Base-by-base conservation (phyloP, 2,888 invertebrate genomes). In the Drosophila colorata region DNA sequence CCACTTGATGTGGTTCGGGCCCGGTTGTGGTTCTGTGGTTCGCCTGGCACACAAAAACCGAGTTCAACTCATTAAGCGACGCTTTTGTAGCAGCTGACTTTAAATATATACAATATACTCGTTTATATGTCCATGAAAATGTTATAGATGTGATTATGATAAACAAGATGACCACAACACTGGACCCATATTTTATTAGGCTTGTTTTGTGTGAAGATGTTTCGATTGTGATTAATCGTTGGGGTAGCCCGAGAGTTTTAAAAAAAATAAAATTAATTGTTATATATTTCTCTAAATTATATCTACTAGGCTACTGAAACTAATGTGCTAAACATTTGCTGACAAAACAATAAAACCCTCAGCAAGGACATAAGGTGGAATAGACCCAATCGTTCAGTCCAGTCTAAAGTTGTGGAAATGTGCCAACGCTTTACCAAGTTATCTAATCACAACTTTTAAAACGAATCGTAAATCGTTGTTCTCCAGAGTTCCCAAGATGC, bases 391-490 rank as follows among this genome's bases (percentile, higher is more conserved):
- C 13, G 33, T 33, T 33, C 28, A 28, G 9, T 28, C 28, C 28
- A 55, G 44, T 44, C 14, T 23, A 8, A 49, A 35, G 9, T 14
- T 46, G 35, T 38, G 9, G 13, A 56, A 38, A 28, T 35, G n/a
- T 20, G 28, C 6, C 37, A 23, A 43, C 49, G 8, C 41, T 46
- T 52, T 18, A 46, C 14, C 46, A 55, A 74, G 67, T 71, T 60
- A 71, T 72, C 72, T 66, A 58, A 72, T 67, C 61, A 67, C 38
- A 73, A 73, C 60, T 74, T 74, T 64, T 74, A 56, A 70, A 74
- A 38, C 75, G 74, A 63, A 75, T 74, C 76, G 67, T 75, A 75
- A 74, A 75, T 75, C 74, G 71, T 64, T 71, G 59, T 49, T 57
- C 53, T 64, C 59, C 38, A 35, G 43, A 70, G 60, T 53, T 65